Evolutionary conservation across 2,888 invertebrate species (phyloP).

Genomic region (Apotomis turbidana): DNA sequence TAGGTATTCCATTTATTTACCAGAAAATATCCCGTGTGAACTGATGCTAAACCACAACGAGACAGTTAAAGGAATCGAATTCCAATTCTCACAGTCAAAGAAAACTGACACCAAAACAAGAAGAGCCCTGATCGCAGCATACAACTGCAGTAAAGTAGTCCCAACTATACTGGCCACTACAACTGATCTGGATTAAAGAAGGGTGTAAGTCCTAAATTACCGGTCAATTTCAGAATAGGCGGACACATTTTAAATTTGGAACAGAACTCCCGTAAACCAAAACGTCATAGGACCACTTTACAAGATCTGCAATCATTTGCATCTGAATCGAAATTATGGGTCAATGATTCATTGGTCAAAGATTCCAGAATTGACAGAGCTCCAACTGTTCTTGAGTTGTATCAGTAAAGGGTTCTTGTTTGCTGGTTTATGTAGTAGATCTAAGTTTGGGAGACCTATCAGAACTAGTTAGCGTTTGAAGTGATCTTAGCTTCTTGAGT

Average conservation of each 20-base stretch:
- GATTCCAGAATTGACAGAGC: not conserved
- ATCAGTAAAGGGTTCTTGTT: not conserved
- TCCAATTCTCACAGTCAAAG: slow-evolving; percentile 6
- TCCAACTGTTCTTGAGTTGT: not conserved
- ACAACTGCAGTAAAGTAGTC: not conserved
- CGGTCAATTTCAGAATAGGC: too few relatives aligned
- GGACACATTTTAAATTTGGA: not conserved
- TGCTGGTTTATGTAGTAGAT: not conserved
- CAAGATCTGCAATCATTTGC: not conserved
- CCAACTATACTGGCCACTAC: not conserved
- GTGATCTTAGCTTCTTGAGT: not conserved
- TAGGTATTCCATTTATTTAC: too few relatives aligned
- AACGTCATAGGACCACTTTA: not conserved
- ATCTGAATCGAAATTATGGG: not conserved
- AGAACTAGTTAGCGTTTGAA: not conserved
- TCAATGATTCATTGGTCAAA: not conserved
- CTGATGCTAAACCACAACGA: not conserved
- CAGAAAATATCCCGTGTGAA: slow-evolving; percentile 3
- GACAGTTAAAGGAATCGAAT: slow-evolving; percentile 8
- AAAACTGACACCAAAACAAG: not conserved
- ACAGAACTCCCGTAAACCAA: not conserved
- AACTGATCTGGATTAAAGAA: not conserved
- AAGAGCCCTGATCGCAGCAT: not conserved
- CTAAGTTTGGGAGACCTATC: not conserved
- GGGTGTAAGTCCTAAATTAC: too few relatives aligned